Conservation (phyloP, 1,140 invertebrate genomes). For the Drosophila nasuta region DNA sequence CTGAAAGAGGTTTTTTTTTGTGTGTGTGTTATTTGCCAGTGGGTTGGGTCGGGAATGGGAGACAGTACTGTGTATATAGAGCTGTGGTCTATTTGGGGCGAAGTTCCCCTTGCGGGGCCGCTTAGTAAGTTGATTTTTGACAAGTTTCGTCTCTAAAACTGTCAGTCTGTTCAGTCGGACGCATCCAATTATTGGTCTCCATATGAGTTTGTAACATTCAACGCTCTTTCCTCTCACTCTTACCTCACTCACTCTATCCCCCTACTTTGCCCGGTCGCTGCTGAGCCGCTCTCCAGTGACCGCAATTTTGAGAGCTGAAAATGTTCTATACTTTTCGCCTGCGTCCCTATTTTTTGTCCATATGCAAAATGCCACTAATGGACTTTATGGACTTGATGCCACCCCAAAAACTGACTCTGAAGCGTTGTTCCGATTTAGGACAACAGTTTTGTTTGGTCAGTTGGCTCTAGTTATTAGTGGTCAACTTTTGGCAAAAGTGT, state of each 20-base stretch:
- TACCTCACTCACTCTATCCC: background rate
- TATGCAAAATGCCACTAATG: constrained; percentile 77
- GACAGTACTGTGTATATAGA: no score
- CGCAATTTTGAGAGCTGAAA: constrained; percentile 59
- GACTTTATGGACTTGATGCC: constrained; percentile 70
- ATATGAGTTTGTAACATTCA: constrained; percentile 37
- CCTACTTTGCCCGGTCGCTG: background rate
- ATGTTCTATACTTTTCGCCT: constrained; percentile 15
- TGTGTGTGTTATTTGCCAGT: no score
- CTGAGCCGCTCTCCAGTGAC: constrained; percentile 29
- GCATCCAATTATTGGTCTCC: constrained; percentile 61
- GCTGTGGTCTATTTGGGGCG: background rate
- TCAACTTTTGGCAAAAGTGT: constrained; percentile 5
- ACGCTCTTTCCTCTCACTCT: background rate
- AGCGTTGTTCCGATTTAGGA: constrained; percentile 25
- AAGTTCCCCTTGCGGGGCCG: background rate
- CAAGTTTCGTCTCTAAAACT: constrained; percentile 41
- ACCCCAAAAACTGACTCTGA: constrained; percentile 21
- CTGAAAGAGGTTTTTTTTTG: background rate
- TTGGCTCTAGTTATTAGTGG: constrained; percentile 17
- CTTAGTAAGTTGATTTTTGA: constrained; percentile 56
- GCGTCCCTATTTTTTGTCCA: constrained; percentile 27
- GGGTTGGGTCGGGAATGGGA: no score
- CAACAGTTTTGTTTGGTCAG: constrained; percentile 32
- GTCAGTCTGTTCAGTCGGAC: constrained; percentile 23